Percentiles rank a stretch among this genome's conserved stretches.
These are phyloP conservation scores for Belonocnema kinseyi DNA, from an alignment of 1,140 invertebrate genomes.

Conservation along the genomic window DNA sequence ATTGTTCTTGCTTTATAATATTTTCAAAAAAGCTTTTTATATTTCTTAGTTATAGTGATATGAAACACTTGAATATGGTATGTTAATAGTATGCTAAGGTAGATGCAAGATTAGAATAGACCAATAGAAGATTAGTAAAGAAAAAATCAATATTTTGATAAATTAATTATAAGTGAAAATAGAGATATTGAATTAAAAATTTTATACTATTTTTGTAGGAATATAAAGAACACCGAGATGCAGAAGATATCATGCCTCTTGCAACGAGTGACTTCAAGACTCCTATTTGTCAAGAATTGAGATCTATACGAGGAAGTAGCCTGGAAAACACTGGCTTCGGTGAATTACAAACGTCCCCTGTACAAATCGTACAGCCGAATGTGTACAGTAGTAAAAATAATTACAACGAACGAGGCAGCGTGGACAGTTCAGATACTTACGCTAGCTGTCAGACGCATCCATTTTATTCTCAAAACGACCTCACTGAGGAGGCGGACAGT, in stretches of 20 bases:
- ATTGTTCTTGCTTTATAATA: too few relatives aligned
- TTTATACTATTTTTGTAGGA: constrained; percentile 78
- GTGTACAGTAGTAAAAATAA: constrained; percentile 65
- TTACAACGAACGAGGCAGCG: constrained; percentile 83
- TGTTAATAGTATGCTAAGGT: too few relatives aligned
- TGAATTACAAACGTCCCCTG: constrained; percentile 57
- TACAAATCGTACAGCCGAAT: constrained; percentile 44
- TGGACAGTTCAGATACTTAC: constrained; percentile 94
- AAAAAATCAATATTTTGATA: too few relatives aligned
- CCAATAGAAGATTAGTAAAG: too few relatives aligned
- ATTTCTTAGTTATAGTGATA: too few relatives aligned
- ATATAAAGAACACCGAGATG: constrained; percentile 91
- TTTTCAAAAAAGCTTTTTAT: too few relatives aligned
- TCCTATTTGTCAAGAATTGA: constrained; percentile 88
- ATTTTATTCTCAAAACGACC: constrained; percentile 89
- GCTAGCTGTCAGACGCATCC: constrained; percentile 97
- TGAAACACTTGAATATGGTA: too few relatives aligned
- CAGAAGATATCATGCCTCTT: constrained; percentile 89
- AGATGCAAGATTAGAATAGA: too few relatives aligned
- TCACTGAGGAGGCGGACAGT: constrained; percentile 84
- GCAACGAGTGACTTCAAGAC: constrained; percentile 85
- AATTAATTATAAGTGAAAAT: neutral
- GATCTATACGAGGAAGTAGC: constrained; percentile 77
- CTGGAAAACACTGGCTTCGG: constrained; percentile 70
- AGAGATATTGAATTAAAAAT: constrained; percentile 38